A percentile compares a stretch with the other conserved stretches of the same genome.
Evolutionary conservation across 2,797 vertebrate genomes (phyloP).

Genomic region (Astyanax mexicanus): DNA sequence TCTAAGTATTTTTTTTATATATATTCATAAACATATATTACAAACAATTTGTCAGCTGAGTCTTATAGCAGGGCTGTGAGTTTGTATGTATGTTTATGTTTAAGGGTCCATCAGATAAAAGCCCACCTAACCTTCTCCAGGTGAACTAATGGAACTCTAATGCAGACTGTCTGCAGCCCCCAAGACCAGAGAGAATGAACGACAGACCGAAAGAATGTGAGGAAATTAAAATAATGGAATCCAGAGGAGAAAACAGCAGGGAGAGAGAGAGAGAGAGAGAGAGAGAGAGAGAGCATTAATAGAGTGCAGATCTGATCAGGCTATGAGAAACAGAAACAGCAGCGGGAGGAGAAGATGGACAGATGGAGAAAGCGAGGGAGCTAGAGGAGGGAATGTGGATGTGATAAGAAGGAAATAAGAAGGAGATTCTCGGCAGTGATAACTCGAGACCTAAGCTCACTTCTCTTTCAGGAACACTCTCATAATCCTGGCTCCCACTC

Average conservation of each 20-base stretch:
- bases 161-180: conserved; percentile 66
- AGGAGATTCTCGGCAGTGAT: conserved; percentile 11
- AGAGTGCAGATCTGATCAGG: conserved; percentile 37
- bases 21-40: not conserved
- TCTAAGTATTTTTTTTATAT: too few species aligned
- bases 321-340: conserved; percentile 40
- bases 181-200: conserved; percentile 62
- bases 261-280: not conserved
- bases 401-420: conserved; percentile 25
- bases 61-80: not conserved
- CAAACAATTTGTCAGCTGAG: not conserved
- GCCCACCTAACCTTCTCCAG: conserved; percentile 71
- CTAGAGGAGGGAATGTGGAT: conserved; percentile 27
- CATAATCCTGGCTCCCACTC: not conserved
- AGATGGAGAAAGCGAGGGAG: conserved; percentile 24
- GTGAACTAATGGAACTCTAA: conserved; percentile 76
- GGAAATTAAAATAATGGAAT: conserved; percentile 66
- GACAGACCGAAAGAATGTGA: conserved; percentile 19
- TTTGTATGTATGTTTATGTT: conserved; percentile 58
- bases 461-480: conserved; percentile 5
- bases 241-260: conserved; percentile 60
- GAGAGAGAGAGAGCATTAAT: not conserved
- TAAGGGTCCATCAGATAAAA: conserved; percentile 69
- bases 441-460: not conserved
- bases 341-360: conserved; percentile 27